Evolutionary conservation across 2,113 vertebrate species (phyloP), one percentile per base, ranked within the genome.

Genomic region (Neopipo cinnamomea): DNA sequence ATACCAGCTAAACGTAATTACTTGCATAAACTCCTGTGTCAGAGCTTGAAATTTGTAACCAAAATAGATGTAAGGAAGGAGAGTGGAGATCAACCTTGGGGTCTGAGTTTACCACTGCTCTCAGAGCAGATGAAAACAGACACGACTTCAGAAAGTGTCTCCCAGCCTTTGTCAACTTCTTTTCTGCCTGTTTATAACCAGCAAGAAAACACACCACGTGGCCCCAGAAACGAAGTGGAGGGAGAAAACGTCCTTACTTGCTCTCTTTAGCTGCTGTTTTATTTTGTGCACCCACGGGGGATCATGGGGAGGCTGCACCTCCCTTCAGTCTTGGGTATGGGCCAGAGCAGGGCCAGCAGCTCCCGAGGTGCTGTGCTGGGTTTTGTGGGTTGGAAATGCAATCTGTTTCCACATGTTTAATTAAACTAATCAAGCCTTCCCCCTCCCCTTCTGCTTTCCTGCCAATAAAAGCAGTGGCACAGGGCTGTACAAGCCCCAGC

Each of bases 1-100:
- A 98, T 97, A 97, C 95, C 94, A 63, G 94, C 94, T 96, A 93
- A 97, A 97, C 56, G 13, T 96, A 97, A 98, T 98, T 97, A 97
- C 86, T 95, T 93, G 94, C 89, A 94, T 85, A 97, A 97, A 96
- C 86, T 89, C 79, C 80, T n/a, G 71, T 95, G 96, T 96, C 96
- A 96, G 81, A 80, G 87, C 81, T 96, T 58, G 76, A 50, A 95
- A 95, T 94, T 39, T 68, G 44, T 30, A n/a, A 33, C 56, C 68
- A 31, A 46, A 77, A 78, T 88, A 39, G 52, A 62, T 35, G 13
- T 33, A 39, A 89, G 89, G 86, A 41, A 67, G 22, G n/a, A 4
- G 0, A 4, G 62, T 20, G 22, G 56, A 33, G 59, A 58, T 9
- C 9, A 8, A 86, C 46, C 73, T 19, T n/a, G 10, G 47, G 67